Base-by-base conservation (phyloP, 2,113 vertebrate genomes). In the Spheniscus mendiculus region DNA sequence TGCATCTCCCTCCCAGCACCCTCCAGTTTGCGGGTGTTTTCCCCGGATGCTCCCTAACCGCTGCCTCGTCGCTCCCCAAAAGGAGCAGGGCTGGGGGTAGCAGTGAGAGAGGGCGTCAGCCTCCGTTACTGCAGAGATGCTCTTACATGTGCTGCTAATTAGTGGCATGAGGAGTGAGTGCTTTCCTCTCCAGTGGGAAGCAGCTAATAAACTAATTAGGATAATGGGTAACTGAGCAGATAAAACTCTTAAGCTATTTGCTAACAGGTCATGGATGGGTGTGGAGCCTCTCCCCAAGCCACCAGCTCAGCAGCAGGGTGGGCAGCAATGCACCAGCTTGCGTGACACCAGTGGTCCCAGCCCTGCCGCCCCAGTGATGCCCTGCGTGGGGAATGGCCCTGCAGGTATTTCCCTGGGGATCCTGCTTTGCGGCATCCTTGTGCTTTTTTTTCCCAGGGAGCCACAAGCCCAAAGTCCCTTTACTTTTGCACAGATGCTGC, bases 151-250 rank as follows among this genome's bases (percentile, higher is more conserved):
- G 67, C 56, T 67, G 27, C 80, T 73, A 78, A 93, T 90, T 69
- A 76, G 59, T 27, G 40, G 25, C 47, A 5, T 6, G 29, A 87
- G 67, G 42, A 36, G 72, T 6, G 10, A 95, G 44, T 6, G 6
- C 62, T 34, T 44, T 45, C 61, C 63, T 83, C 69, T 63, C 82
- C 85, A n/a, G 44, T 12, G 86, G 53, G 90, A 92, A 94, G 95
- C 82, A 96, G 88, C 83, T 96, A 96, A 95, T 93, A 85, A 95
- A 91, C 93, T 96, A 95, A 97, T 96, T 96, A 96, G 95, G 90
- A 89, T 96, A 96, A 97, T 80, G 89, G 82, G 14, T 76, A 93
- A 95, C 38, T 9, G 77, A 95, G 93, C 38, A 96, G 96, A 95
- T 96, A 91, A 96, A 97, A 90, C 62, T 96, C 97, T 78, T 77